Conservation (phyloP, 1,140 invertebrate species). For the Diachasmimorpha longicaudata region DNA sequence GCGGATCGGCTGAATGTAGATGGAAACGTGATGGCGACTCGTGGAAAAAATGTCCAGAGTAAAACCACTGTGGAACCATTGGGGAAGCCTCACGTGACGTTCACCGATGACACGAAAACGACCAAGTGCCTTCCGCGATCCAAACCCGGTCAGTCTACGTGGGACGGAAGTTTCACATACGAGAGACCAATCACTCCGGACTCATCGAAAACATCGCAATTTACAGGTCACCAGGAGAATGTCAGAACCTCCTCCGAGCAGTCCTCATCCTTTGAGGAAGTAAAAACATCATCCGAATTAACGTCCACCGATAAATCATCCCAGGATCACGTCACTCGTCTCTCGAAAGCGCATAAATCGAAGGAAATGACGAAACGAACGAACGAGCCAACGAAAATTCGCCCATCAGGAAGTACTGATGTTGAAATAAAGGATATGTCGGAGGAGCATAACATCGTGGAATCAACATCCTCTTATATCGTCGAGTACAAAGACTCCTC, state of each 20-base stretch:
- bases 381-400: conserved; percentile 31
- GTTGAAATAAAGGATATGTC: conserved; percentile 42
- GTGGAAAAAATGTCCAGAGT: conserved; percentile 40
- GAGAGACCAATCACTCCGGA: no score
- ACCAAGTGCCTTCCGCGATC: no score
- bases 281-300: no score
- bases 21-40: conserved; percentile 37
- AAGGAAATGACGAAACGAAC: conserved; percentile 29
- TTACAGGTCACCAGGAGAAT: no score
- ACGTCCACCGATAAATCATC: no score
- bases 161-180: no score
- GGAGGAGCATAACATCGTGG: conserved; percentile 35
- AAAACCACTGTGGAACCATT: conserved; percentile 35
- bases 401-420: conserved; percentile 31
- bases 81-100: conserved; percentile 19
- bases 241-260: no score
- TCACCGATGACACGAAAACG: not conserved
- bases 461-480: conserved; percentile 40
- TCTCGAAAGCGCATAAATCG: not conserved
- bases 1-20: conserved; percentile 42
- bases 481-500: conserved; percentile 44
- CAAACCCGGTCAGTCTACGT: no score
- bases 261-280: no score
- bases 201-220: no score
- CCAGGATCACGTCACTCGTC: no score